A percentile compares a stretch with the other conserved stretches of the same genome.
Conservation (phyloP, 2,113 vertebrate genomes). For the Phainopepla nitens region DNA sequence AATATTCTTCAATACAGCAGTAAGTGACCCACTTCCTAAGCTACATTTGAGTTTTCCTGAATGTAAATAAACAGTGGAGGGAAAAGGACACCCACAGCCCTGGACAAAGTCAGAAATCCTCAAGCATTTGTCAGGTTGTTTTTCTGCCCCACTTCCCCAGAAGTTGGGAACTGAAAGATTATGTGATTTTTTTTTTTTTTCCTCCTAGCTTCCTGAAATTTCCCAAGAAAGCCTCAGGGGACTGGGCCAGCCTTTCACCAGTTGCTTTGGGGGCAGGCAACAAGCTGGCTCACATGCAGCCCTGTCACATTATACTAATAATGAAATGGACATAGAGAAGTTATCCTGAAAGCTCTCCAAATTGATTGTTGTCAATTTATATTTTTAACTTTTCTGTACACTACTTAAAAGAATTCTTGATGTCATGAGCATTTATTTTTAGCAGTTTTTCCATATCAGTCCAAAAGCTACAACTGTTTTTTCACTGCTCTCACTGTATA, state of each 20-base stretch:
- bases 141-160: neutral
- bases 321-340: neutral
- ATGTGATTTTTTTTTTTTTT: neutral
- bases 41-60: neutral
- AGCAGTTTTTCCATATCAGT: neutral
- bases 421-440: neutral
- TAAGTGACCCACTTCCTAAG: neutral
- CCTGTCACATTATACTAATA: neutral
- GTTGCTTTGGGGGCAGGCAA: neutral
- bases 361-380: neutral
- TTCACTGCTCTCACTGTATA: neutral
- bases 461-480: neutral
- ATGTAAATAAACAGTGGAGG: neutral
- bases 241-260: neutral
- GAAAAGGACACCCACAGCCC: constrained; percentile 3
- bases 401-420: neutral
- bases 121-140: neutral
- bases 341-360: neutral
- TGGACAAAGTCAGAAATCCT: neutral
- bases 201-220: neutral
- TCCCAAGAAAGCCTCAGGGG: neutral
- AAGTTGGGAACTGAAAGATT: neutral
- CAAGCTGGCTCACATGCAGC: neutral
- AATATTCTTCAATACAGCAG: neutral
- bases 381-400: neutral